A percentile compares a stretch with the other conserved stretches of the same genome.
Evolutionary conservation across 2,888 invertebrate genomes (phyloP).

Genomic region (Galeruca laticollis): DNA sequence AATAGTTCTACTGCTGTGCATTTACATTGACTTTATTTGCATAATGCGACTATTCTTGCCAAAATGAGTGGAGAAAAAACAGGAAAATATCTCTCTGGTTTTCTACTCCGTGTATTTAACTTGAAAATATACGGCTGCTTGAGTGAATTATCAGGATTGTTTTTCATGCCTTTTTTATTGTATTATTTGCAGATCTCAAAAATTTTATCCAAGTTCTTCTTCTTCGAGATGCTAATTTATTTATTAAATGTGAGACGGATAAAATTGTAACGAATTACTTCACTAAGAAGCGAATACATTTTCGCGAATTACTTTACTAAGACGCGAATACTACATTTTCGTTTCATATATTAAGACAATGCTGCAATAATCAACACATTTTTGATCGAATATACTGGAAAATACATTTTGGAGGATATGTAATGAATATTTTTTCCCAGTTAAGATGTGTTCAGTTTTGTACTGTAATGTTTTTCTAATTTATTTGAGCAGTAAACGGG

Average conservation of each 20-base stretch:
- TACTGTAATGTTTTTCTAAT: too few relatives aligned
- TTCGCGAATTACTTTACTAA: too few relatives aligned
- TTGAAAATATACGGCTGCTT: slow-evolving; percentile 25
- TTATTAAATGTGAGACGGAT: not conserved
- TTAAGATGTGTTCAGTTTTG: too few relatives aligned
- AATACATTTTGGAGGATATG: too few relatives aligned
- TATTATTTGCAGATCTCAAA: slow-evolving; percentile 6
- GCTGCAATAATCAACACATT: too few relatives aligned
- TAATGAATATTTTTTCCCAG: too few relatives aligned
- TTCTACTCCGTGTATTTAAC: slow-evolving; percentile 26
- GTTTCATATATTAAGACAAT: too few relatives aligned
- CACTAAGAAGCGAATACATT: too few relatives aligned
- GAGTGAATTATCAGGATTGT: slow-evolving; percentile 19
- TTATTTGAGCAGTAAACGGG: too few relatives aligned
- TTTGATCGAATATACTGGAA: too few relatives aligned
- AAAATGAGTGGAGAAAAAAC: slow-evolving; percentile 46
- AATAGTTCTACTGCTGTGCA: slow-evolving; percentile 40
- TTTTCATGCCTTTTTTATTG: slow-evolving; percentile 5
- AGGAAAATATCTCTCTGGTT: slow-evolving; percentile 37
- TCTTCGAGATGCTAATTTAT: not conserved
- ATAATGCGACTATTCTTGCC: slow-evolving; percentile 47
- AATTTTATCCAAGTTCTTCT: not conserved
- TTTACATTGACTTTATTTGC: slow-evolving; percentile 48
- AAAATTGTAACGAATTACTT: not conserved
- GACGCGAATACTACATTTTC: too few relatives aligned